Percentiles rank a stretch among this genome's conserved stretches.
Conservation (phyloP, 2,797 vertebrate genomes). For the Sorex maritimensis region DNA sequence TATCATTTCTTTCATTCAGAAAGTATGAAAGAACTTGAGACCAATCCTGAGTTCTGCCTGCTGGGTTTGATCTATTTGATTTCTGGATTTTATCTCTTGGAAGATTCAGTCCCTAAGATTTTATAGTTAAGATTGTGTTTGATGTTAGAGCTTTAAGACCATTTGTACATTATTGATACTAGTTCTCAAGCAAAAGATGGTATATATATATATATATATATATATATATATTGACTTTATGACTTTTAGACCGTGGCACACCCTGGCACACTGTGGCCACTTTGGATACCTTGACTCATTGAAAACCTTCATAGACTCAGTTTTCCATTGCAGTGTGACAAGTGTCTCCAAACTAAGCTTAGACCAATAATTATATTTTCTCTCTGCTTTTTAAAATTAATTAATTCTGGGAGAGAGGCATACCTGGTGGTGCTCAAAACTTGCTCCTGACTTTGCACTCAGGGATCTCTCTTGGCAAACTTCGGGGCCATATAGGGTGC, state of each 20-base stretch:
- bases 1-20: background rate
- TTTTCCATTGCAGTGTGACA: constrained; percentile 35
- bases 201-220: background rate
- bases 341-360: constrained; percentile 12
- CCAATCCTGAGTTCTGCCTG: no score
- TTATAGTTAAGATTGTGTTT: constrained; percentile 9
- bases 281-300: background rate
- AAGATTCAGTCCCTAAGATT: background rate
- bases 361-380: background rate
- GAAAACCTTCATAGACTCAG: background rate
- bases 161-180: background rate
- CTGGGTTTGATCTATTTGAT: background rate
- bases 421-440: no score
- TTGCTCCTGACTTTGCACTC: no score
- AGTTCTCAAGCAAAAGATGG: background rate
- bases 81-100: constrained; percentile 1
- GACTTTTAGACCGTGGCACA: background rate
- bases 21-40: background rate
- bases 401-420: no score
- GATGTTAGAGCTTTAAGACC: constrained; percentile 13
- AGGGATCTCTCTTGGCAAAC: no score
- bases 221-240: background rate
- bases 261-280: background rate
- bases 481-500: no score
- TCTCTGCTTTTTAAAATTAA: no score